Evolutionary conservation across 2,888 invertebrate genomes (phyloP), one percentile per base, ranked within the genome.

Genomic region (Baccha elongata): DNA sequence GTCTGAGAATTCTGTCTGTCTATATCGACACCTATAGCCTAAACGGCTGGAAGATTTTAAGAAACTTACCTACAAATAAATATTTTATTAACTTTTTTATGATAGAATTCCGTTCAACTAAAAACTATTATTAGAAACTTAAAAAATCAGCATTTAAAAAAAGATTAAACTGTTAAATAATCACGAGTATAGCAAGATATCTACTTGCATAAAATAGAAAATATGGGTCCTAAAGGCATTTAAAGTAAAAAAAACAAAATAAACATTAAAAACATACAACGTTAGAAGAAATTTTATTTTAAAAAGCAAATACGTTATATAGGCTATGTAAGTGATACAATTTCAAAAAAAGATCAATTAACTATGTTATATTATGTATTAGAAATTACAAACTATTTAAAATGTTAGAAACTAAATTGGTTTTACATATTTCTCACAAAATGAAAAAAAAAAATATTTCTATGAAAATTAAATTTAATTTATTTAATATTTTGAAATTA

Each of bases 301-400:
- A 50, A 32, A 23, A 46, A 40, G 7, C 11, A 21, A 11, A 15
- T 29, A 64, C 15, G 32, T 21, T 26, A 52, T 3, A 11, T 23
- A n/a, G n/a, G n/a, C 15, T 26, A 37, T 5, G 17, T 53, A 23
- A 15, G 29, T 19, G 44, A 29, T 62, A 35, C 42, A 62, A 52
- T 32, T 55, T 23, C 11, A 73, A 53, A 13, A 53, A 35, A 46
- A 19, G 65, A 72, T 72, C 64, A 72, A 72, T 64, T 72, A 53
- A 44, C 13, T 37, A 32, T 21, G 13, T 21, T 13, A 35, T 35
- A 53, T 21, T 8, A 21, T 32, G 29, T 29, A 15, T 52, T 52
- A 3, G n/a, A n/a, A n/a, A n/a, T n/a, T n/a, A n/a, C n/a, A 52
- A 32, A 23, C 52, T 52, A 29, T 52, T 52, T 11, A 52, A 52